Conservation (phyloP, 2,113 vertebrate genomes). For the Cyphomyrus discorhynchus region DNA sequence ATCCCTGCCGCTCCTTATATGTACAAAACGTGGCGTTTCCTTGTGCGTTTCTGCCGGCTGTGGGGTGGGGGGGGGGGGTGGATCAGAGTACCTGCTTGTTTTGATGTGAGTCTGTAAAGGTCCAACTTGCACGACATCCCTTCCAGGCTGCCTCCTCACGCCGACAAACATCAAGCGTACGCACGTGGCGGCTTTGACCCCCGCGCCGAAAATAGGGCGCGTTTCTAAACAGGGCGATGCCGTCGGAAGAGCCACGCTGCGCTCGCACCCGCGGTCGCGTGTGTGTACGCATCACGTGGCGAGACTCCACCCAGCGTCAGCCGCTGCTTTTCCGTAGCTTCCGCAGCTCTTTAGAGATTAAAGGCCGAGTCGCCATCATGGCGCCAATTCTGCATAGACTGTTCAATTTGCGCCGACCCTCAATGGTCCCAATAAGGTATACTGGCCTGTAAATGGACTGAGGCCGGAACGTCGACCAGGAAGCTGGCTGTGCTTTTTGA, state of each 20-base stretch:
- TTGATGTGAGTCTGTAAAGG: neutral
- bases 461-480: neutral
- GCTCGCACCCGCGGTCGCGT: neutral
- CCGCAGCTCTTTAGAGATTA: neutral
- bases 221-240: neutral
- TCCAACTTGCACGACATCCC: neutral
- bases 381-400: neutral
- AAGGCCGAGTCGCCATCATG: neutral
- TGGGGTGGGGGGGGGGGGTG: neutral
- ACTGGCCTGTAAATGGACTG: neutral
- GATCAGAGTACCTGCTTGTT: slow-evolving; percentile 13
- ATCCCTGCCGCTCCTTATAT: slow-evolving; percentile 9
- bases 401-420: neutral
- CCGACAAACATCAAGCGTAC: neutral
- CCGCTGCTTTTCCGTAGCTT: neutral
- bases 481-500: neutral
- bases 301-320: neutral
- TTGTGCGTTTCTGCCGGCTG: neutral
- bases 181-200: neutral
- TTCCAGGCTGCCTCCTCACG: neutral
- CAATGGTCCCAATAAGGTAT: neutral
- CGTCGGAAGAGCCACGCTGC: neutral
- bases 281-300: neutral
- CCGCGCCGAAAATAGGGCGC: neutral
- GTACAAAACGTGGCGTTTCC: neutral